Base-by-base conservation (phyloP, 1,140 invertebrate genomes). In the Sipha flava region DNA sequence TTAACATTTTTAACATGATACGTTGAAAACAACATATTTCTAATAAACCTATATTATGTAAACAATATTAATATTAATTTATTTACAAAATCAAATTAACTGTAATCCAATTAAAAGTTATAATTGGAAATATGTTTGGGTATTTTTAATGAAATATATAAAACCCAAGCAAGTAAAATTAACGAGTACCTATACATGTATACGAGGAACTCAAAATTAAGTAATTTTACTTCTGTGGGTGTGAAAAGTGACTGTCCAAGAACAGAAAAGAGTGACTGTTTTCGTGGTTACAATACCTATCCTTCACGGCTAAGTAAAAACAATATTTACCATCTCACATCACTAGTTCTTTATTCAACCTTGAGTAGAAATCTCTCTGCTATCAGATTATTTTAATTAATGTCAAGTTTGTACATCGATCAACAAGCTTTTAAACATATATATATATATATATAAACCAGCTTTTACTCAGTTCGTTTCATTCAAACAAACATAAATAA, bases 171-270 rank as follows among this genome's bases (percentile, higher is more conserved):
- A 66, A 14, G 23, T 3, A 26, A 37, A 16, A 23, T 43, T 37
- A 49, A 75, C n/a, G 21, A 37, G 16, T 16, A 40, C 5, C 37
- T 10, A 40, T 10, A 10, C 37, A 43, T 43, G 21, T 40, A 43
- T 23, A 40, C 14, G 21, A 14, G 1, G 14, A 49, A 49, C 47
- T 49, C 2, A n/a, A 49, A n/a, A 49, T 49, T 49, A 45, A 45
- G 66, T 47, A 47, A 70, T 70, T 70, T 70, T 10, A 70, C 66
- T 70, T 47, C 23, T 70, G 66, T 70, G 23, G 66, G 66, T 47
- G 66, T 45, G 66, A 68, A 45, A 26, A 68, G 40, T 26, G 64
- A 70, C 29, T 70, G 14, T 70, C 18, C 7, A 70, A 70, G 66
- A 70, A 45, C 18, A 7, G 66, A 29, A n/a, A n/a, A n/a, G 40